Conservation (phyloP, 1,140 invertebrate genomes). For the Trichonephila inaurata region DNA sequence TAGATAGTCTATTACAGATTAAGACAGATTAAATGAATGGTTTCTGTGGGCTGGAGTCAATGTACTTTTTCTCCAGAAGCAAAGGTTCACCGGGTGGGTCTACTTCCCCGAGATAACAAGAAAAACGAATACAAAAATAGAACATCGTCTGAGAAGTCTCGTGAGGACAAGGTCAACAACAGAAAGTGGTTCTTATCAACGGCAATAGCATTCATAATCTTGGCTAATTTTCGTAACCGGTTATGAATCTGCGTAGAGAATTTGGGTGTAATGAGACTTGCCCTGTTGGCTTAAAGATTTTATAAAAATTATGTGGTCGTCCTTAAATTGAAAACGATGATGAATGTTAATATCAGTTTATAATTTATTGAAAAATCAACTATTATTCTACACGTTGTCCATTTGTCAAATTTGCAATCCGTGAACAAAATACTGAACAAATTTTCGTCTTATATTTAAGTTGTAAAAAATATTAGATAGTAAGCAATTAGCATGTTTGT, state of each 20-base stretch:
- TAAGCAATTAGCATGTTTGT: no score
- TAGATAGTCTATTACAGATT: no score
- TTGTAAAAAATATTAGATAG: no score
- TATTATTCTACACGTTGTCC: not conserved
- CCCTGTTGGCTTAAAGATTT: not conserved
- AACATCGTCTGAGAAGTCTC: conserved; percentile 20
- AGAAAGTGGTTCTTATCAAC: conserved; percentile 19
- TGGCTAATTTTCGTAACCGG: not conserved
- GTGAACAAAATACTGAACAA: no score
- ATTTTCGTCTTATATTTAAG: no score
- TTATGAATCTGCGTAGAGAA: not conserved
- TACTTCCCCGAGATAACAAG: conserved; percentile 3
- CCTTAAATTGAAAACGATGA: not conserved
- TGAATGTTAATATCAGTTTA: not conserved
- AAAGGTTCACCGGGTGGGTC: not conserved
- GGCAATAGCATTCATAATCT: conserved; percentile 1
- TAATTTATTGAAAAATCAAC: not conserved
- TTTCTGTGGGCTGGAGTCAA: not conserved
- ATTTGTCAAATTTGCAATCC: no score
- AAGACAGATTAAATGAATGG: not conserved
- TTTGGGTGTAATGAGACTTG: not conserved
- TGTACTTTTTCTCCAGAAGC: not conserved
- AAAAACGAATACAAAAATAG: not conserved
- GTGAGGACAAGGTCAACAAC: conserved; percentile 1
- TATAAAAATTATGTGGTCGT: not conserved